Conservation (phyloP, 2,113 vertebrate genomes). For the Lampris incognitus region DNA sequence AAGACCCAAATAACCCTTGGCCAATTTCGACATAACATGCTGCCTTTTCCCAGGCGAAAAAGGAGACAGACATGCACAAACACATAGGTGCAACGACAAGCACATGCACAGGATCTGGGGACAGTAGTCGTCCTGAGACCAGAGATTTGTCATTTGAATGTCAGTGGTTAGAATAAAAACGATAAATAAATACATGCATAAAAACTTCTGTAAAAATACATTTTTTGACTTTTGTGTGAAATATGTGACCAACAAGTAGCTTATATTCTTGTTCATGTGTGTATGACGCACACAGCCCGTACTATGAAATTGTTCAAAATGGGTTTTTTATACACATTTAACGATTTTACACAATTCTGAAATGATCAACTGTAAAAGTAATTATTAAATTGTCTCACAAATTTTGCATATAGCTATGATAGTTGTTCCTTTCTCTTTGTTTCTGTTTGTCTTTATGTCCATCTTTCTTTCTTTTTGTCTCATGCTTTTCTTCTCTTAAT, state of each 20-base stretch:
- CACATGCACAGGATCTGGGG: slow-evolving; percentile 46
- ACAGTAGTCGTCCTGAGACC: slow-evolving; percentile 38
- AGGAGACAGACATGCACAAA: slow-evolving; percentile 38
- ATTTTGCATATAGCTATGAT: too few relatives aligned
- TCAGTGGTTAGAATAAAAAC: neutral
- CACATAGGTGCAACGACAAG: slow-evolving; percentile 17
- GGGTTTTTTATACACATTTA: too few relatives aligned
- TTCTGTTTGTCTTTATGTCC: neutral
- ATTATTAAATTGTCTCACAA: too few relatives aligned
- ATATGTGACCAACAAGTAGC: too few relatives aligned
- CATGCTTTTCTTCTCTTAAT: neutral
- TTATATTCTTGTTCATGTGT: too few relatives aligned
- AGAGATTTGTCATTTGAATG: neutral
- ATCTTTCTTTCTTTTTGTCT: neutral
- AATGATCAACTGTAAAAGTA: too few relatives aligned
- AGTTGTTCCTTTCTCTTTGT: neutral
- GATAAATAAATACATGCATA: neutral
- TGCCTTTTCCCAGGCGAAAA: slow-evolving; percentile 35
- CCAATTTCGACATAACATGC: slow-evolving; percentile 59
- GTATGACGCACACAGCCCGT: too few relatives aligned
- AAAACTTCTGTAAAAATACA: too few relatives aligned
- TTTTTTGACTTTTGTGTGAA: too few relatives aligned
- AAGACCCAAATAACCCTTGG: slow-evolving; percentile 62
- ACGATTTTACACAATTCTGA: too few relatives aligned
- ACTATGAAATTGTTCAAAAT: too few relatives aligned